Conservation (phyloP, 2,113 vertebrate species). For the Nesoenas mayeri region DNA sequence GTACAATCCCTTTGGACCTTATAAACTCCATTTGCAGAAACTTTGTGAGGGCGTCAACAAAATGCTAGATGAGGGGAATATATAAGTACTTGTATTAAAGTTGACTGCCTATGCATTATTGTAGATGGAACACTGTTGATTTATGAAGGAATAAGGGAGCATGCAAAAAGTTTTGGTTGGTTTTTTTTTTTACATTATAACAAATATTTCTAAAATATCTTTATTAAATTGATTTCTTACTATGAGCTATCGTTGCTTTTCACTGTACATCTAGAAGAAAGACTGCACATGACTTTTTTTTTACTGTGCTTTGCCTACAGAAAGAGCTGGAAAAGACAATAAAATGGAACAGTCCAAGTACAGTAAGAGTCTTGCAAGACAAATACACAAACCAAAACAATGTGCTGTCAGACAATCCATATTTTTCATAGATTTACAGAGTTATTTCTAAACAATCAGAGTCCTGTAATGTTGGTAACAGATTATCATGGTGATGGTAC, state of each 20-base stretch:
- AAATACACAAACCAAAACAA: neutral
- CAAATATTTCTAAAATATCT: constrained; percentile 41
- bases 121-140: constrained; percentile 66
- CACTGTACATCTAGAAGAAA: neutral
- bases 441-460: neutral
- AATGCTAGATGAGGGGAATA: constrained; percentile 88
- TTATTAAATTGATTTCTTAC: constrained; percentile 25
- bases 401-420: neutral
- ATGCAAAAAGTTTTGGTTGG: neutral
- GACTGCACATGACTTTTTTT: neutral
- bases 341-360: neutral
- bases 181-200: neutral
- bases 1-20: constrained; percentile 85
- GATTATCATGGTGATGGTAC: constrained; percentile 23
- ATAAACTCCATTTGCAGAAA: constrained; percentile 83
- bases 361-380: neutral
- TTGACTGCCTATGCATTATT: constrained; percentile 25
- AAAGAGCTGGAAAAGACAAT: constrained; percentile 45
- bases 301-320: constrained; percentile 37
- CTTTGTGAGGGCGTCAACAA: constrained; percentile 87
- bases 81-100: constrained; percentile 66
- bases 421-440: neutral
- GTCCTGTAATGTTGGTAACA: neutral
- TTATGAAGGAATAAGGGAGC: constrained; percentile 74
- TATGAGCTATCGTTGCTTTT: constrained; percentile 23